Percentiles rank a stretch among this genome's conserved stretches.
Evolutionary conservation across 92 coral and sea anemone species (phyloP).

Genomic region (Zoanthus gigantus): DNA sequence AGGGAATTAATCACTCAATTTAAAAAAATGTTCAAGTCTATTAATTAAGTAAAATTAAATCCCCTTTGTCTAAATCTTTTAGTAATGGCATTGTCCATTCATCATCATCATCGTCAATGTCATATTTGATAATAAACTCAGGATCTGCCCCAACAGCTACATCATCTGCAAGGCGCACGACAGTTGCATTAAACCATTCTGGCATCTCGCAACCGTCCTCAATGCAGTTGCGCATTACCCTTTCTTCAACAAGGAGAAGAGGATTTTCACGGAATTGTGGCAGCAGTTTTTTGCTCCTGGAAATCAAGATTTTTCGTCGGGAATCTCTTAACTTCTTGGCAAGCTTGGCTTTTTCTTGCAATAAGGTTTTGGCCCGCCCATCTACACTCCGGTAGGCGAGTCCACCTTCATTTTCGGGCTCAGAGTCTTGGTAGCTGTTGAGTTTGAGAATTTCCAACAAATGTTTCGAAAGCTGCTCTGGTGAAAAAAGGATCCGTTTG

Average conservation of each 20-base stretch:
- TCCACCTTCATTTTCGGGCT: slow-evolving; percentile 33
- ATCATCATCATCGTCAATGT: slow-evolving; percentile 14
- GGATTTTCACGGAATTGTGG: slow-evolving; percentile 49
- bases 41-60: background rate
- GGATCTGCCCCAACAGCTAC: slow-evolving; percentile 4
- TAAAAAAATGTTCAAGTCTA: background rate
- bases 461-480: slow-evolving; percentile 39
- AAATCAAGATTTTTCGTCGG: slow-evolving; percentile 12
- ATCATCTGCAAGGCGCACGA: slow-evolving; percentile 4
- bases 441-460: slow-evolving; percentile 25
- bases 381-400: slow-evolving; percentile 28
- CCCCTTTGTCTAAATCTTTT: too few species aligned
- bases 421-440: slow-evolving; percentile 37
- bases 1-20: background rate
- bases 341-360: slow-evolving; percentile 49
- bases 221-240: slow-evolving; percentile 45
- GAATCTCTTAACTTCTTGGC: slow-evolving; percentile 48
- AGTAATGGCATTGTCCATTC: too few species aligned
- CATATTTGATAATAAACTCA: slow-evolving; percentile 40
- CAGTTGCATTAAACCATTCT: slow-evolving; percentile 34
- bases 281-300: slow-evolving; percentile 32
- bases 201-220: slow-evolving; percentile 37
- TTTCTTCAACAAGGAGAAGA: slow-evolving; percentile 43
- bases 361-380: slow-evolving; percentile 37
- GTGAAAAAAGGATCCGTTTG: slow-evolving; percentile 45